phyloP scores from a whole-genome alignment of 2,797 vertebrate species.

The Hypotaenidia philippensis region DNA sequence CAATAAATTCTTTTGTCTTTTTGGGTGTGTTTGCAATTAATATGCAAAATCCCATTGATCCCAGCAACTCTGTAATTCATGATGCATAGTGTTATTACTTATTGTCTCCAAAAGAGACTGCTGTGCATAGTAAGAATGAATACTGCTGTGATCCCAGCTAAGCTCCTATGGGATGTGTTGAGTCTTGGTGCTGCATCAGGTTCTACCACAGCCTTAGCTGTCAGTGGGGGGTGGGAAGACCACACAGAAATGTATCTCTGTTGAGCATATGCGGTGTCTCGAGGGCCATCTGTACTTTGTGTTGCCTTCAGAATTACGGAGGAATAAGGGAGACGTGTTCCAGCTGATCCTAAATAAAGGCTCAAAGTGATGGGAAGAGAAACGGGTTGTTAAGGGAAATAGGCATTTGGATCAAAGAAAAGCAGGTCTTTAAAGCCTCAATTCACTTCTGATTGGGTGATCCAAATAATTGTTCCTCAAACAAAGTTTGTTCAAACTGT shows the following conservation, averaged over 20 bases:
- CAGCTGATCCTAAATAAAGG: not conserved
- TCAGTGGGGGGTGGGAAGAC: not conserved
- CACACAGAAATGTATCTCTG: not conserved
- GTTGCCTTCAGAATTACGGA: not conserved
- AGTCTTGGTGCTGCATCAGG: not conserved
- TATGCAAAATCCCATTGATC: conserved; percentile 73
- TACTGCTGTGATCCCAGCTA: conserved; percentile 37
- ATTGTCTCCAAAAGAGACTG: conserved; percentile 47
- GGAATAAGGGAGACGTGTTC: not conserved
- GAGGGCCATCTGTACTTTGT: not conserved
- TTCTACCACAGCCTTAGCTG: not conserved
- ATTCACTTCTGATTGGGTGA: not conserved
- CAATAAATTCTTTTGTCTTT: conserved; percentile 58
- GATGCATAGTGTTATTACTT: conserved; percentile 35
- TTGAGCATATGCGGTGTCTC: not conserved
- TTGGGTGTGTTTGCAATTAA: conserved; percentile 66
- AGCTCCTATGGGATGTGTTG: not conserved
- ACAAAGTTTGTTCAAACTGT: not conserved
- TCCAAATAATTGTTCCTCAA: not conserved
- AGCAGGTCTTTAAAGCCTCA: not conserved
- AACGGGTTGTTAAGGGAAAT: not conserved
- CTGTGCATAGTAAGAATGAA: conserved; percentile 40
- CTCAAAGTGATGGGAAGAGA: not conserved
- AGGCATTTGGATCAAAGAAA: not conserved
- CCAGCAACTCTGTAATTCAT: conserved; percentile 32